These are phyloP conservation scores for Philereme vetulata DNA, from an alignment of 2,888 invertebrate genomes.

Conservation along the genomic window DNA sequence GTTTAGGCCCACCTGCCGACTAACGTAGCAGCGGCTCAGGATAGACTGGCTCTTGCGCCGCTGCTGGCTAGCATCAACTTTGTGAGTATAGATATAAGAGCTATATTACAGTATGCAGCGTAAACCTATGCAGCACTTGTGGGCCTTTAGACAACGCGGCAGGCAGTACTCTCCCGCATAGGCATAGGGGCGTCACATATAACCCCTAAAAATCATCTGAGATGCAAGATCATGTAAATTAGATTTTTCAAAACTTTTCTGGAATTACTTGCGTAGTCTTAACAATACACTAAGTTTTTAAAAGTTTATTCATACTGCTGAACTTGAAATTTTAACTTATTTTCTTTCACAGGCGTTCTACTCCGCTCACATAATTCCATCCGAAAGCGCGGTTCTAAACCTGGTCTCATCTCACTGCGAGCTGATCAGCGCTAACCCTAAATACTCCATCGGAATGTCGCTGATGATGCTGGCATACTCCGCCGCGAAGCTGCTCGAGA, in stretches of 20 bases:
- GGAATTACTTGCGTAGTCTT: too few relatives aligned
- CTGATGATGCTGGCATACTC: constrained; percentile 76
- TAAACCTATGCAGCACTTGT: too few relatives aligned
- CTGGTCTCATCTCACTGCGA: constrained; percentile 84
- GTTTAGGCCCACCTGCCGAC: constrained; percentile 69
- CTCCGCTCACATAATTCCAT: constrained; percentile 91
- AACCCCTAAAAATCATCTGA: constrained; percentile 38
- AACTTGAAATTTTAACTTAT: background rate
- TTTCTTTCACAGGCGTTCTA: constrained; percentile 84
- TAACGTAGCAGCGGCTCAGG: constrained; percentile 61
- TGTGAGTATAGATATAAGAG: constrained; percentile 43
- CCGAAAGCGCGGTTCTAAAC: constrained; percentile 91
- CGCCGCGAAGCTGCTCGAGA: constrained; percentile 70
- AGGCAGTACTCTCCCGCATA: too few relatives aligned
- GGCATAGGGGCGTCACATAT: constrained; percentile 70
- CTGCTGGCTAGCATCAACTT: constrained; percentile 57
- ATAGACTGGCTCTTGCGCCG: constrained; percentile 62
- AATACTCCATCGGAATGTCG: constrained; percentile 71
- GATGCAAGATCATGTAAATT: too few relatives aligned
- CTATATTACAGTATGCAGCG: background rate
- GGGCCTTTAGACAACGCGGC: too few relatives aligned
- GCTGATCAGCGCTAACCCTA: constrained; percentile 66
- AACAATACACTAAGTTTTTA: too few relatives aligned
- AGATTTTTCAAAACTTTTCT: too few relatives aligned
- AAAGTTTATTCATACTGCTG: too few relatives aligned